Evolutionary conservation across 2,797 vertebrate genomes (phyloP), one percentile per base, ranked within the genome.

Genomic region (Alauda arvensis): DNA sequence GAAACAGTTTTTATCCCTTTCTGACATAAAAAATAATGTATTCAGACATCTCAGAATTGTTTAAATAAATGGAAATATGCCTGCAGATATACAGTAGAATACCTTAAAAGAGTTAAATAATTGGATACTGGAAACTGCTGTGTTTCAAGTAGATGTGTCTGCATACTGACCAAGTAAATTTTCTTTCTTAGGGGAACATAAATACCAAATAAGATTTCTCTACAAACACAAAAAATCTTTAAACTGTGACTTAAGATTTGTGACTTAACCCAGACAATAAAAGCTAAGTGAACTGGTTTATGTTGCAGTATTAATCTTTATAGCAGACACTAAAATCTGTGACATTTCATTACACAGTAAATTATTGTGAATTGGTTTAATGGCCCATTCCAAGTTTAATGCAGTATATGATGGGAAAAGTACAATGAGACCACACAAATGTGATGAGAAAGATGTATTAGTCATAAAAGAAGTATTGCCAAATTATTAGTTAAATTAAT

Each of bases 331-430:
- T 88, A 29, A 87, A 83, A n/a, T 61, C 66, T 85, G 70, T 77
- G 88, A 91, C 91, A 77, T 94, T 85, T 83, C n/a, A 45, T 86
- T 93, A 63, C 1, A 4, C 63, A 80, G 67, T 76, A 85, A 81
- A 88, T 87, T 88, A 34, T 12, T 84, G 34, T 83, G 69, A 65
- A 77, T 76, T 88, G 46, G 34, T 87, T 87, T 85, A 83, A 62
- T 80, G 74, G 46, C 39, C 60, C 49, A 83, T 92, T 77, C 60
- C 48, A 63, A 82, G 33, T 79, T 83, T 77, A 87, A 76, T 62
- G 70, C 24, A 28, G 7, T 67, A 13, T 71, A 19, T 67, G 56
- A 72, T 72, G 67, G 28, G 67, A 77, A 87, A 56, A 66, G 20
- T 53, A 39, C 84, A 72, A 85, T 49, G 45, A 70, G 51, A 77